phyloP scores from a whole-genome alignment of 2,113 vertebrate species.

The Pithys albifrons region DNA sequence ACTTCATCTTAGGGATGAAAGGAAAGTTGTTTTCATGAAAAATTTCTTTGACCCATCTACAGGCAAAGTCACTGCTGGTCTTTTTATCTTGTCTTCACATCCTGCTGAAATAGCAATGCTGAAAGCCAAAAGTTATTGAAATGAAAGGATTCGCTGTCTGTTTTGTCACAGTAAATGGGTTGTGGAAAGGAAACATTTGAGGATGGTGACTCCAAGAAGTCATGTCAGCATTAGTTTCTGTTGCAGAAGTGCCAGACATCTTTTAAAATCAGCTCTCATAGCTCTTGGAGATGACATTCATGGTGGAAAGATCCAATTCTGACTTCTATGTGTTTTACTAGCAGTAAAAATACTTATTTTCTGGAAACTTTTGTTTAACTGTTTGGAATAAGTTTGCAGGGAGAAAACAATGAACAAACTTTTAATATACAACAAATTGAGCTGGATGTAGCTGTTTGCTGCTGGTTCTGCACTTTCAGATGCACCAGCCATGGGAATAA shows the following conservation, averaged over 20 bases:
- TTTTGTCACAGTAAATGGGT: neutral
- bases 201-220: neutral
- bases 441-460: neutral
- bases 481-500: neutral
- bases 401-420: neutral
- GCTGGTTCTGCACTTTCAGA: neutral
- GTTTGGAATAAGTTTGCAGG: neutral
- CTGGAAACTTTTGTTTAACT: neutral
- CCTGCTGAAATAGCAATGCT: constrained; percentile 34
- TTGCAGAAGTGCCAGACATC: neutral
- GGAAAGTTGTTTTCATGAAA: constrained; percentile 1
- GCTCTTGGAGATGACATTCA: neutral
- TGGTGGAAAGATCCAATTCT: neutral
- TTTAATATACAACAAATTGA: neutral
- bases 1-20: neutral
- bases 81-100: constrained; percentile 44
- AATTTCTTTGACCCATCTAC: constrained; percentile 26
- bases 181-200: neutral
- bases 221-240: neutral
- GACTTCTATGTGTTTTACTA: neutral
- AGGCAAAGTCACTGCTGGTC: neutral
- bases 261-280: neutral
- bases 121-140: constrained; percentile 22
- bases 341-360: neutral
- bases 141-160: constrained; percentile 18